These are phyloP conservation scores for Dolichotis patagonum DNA, from an alignment of 2,113 vertebrate species.

Conservation along the genomic window DNA sequence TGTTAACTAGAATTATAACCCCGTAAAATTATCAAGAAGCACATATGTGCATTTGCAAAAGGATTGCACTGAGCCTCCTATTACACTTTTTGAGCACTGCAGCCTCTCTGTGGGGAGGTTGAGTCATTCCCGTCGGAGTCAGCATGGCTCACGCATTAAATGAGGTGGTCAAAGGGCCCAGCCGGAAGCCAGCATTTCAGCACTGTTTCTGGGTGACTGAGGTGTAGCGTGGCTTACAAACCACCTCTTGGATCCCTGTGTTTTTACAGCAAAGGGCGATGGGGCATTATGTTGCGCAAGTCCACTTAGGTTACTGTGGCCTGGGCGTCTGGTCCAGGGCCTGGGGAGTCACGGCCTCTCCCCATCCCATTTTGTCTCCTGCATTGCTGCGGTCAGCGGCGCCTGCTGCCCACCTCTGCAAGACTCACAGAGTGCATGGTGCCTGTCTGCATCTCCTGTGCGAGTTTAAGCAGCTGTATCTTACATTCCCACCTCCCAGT, in stretches of 20 bases:
- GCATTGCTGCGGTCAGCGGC: fast-evolving
- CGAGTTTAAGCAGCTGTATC: background rate
- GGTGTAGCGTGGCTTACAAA: background rate
- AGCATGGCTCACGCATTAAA: background rate
- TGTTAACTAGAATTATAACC: background rate
- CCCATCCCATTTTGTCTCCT: no score
- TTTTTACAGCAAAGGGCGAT: background rate
- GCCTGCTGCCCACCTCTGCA: background rate
- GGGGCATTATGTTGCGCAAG: no score
- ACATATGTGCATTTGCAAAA: background rate
- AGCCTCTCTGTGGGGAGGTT: background rate
- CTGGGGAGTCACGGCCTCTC: background rate
- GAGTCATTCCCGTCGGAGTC: background rate
- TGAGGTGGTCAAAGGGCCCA: background rate
- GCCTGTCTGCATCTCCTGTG: background rate
- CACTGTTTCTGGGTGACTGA: background rate
- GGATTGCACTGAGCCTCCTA: background rate
- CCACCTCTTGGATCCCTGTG: background rate
- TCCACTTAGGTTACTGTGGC: background rate
- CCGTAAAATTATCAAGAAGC: background rate
- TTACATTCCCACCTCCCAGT: background rate
- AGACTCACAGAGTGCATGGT: no score
- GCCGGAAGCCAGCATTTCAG: background rate
- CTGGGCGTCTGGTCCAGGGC: background rate
- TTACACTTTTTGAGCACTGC: background rate